phyloP scores from a whole-genome alignment of 1,140 invertebrate species.

The Stenopsyche tienmushanensis region DNA sequence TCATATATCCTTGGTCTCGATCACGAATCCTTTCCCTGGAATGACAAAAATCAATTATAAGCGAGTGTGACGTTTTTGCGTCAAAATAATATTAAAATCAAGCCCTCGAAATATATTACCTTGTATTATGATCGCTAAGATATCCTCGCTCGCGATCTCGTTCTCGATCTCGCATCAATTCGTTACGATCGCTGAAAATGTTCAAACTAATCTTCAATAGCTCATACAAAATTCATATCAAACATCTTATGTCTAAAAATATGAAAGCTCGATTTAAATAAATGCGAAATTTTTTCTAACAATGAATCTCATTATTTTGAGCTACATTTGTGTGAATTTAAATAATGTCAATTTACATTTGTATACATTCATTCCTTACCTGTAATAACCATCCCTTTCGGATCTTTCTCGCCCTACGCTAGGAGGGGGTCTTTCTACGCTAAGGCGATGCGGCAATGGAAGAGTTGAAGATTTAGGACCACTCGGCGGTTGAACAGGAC shows the following conservation, averaged over 20 bases:
- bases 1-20: slow-evolving; percentile 54
- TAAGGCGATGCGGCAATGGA: slow-evolving; percentile 66
- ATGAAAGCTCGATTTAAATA: not conserved
- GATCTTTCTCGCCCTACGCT: slow-evolving; percentile 61
- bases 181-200: slow-evolving; percentile 71
- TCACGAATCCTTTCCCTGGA: slow-evolving; percentile 50
- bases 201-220: not conserved
- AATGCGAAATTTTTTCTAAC: too few relatives aligned
- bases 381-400: slow-evolving; percentile 81
- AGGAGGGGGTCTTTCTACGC: slow-evolving; percentile 55
- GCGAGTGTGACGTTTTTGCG: not conserved
- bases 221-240: slow-evolving; percentile 7
- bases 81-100: slow-evolving; percentile 5
- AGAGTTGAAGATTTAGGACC: slow-evolving; percentile 76
- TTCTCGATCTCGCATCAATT: slow-evolving; percentile 64
- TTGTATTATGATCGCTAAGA: slow-evolving; percentile 81
- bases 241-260: not conserved
- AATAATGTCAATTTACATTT: not conserved
- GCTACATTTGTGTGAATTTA: not conserved
- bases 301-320: not conserved
- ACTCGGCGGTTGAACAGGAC: slow-evolving; percentile 46
- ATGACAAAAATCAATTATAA: slow-evolving; percentile 10
- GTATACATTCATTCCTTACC: slow-evolving; percentile 46
- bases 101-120: slow-evolving; percentile 49
- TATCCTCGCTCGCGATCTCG: slow-evolving; percentile 77